These are phyloP conservation scores for Hestina assimilis DNA, from an alignment of 1,140 invertebrate genomes.

Conservation along the genomic window DNA sequence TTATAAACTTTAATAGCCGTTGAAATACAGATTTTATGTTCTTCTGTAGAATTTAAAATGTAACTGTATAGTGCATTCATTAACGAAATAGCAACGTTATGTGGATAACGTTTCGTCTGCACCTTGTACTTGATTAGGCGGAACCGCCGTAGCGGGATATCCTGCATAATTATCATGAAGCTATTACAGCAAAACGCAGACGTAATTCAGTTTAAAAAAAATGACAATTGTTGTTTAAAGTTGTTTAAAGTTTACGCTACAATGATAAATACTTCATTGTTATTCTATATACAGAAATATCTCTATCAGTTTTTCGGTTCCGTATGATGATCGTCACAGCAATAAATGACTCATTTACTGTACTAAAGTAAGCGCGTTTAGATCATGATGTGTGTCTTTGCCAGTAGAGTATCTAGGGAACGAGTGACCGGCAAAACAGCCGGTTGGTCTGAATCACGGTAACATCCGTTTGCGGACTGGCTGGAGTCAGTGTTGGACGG, in stretches of 20 bases:
- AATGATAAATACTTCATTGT: not conserved
- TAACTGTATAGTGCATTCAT: slow-evolving; percentile 18
- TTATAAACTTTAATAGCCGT: not conserved
- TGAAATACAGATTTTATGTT: not conserved
- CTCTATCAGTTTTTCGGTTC: not conserved
- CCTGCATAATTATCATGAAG: not conserved
- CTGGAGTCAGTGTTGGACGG: slow-evolving; percentile 38
- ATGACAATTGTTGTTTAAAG: not conserved
- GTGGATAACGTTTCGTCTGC: slow-evolving; percentile 5
- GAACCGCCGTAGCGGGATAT: slow-evolving; percentile 6
- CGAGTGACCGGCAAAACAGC: slow-evolving; percentile 42
- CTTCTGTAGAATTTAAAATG: not conserved
- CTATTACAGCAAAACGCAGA: not conserved
- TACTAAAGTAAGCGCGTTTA: slow-evolving; percentile 25
- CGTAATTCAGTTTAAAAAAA: not conserved
- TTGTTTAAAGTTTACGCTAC: too few relatives aligned
- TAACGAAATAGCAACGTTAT: slow-evolving; percentile 15
- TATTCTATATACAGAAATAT: not conserved
- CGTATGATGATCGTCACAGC: slow-evolving; percentile 27
- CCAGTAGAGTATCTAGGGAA: slow-evolving; percentile 46
- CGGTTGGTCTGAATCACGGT: slow-evolving; percentile 56
- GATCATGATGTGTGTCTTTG: slow-evolving; percentile 25
- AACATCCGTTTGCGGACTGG: slow-evolving; percentile 45
- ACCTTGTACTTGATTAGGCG: slow-evolving; percentile 17
- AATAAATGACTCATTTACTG: slow-evolving; percentile 42